Evolutionary conservation across 2,888 invertebrate species (phyloP).

Genomic region (Amaurobius ferox): DNA sequence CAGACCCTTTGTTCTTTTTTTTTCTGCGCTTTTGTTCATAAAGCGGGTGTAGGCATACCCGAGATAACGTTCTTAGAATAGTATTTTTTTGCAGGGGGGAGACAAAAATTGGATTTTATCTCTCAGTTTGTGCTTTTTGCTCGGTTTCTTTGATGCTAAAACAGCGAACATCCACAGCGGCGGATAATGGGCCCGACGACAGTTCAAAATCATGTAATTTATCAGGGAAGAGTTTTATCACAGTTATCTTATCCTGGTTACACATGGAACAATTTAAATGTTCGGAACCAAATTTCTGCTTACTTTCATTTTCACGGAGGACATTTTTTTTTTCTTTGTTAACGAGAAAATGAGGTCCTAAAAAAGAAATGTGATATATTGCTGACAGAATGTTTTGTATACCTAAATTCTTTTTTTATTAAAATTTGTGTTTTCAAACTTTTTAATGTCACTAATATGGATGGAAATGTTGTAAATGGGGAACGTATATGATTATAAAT

Average conservation of each 20-base stretch:
- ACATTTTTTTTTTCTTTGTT: background rate
- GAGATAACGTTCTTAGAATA: slow-evolving; percentile 18
- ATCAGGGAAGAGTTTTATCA: slow-evolving; percentile 28
- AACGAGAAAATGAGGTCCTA: background rate
- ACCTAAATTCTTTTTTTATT: too few species aligned
- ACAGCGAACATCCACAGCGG: slow-evolving; percentile 24
- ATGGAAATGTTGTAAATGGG: too few species aligned
- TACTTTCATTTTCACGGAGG: background rate
- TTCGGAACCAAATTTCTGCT: slow-evolving; percentile 22
- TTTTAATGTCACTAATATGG: too few species aligned
- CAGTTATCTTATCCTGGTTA: slow-evolving; percentile 12
- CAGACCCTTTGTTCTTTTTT: slow-evolving; percentile 45
- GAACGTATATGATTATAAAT: too few species aligned
- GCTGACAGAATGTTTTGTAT: background rate
- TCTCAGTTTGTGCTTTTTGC: slow-evolving; percentile 25
- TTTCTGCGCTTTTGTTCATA: background rate
- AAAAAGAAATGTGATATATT: background rate
- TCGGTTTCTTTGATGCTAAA: slow-evolving; percentile 31
- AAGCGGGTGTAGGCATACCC: slow-evolving; percentile 7
- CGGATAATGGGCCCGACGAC: slow-evolving; percentile 40
- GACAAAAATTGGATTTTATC: slow-evolving; percentile 45
- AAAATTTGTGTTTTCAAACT: too few species aligned
- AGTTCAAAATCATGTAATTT: slow-evolving; percentile 38
- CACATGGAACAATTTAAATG: slow-evolving; percentile 24
- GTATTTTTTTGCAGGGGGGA: background rate